A percentile compares a stretch with the other conserved stretches of the same genome.
Conservation (phyloP, 2,888 invertebrate genomes). For the Cloeon dipterum region DNA sequence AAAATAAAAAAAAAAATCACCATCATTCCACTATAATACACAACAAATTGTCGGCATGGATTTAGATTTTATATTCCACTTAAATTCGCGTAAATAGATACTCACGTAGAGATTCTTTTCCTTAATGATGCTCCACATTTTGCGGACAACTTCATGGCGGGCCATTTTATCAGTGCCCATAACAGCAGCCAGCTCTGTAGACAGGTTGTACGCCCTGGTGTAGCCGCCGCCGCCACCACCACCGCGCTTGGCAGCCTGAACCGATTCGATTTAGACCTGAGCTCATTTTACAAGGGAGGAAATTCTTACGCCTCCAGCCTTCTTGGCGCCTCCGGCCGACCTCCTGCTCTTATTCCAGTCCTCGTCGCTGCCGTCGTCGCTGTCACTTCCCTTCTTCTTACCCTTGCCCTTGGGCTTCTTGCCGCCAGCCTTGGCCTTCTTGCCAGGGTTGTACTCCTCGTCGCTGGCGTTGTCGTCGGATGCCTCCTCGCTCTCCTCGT, state of each 20-base stretch:
- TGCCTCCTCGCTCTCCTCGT: slow-evolving; percentile 14
- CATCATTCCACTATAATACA: no score
- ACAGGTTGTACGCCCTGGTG: slow-evolving; percentile 61
- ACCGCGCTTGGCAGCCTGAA: neutral
- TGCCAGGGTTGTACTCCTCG: slow-evolving; percentile 31
- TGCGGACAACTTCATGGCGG: slow-evolving; percentile 73
- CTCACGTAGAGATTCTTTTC: slow-evolving; percentile 56
- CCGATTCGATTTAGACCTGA: neutral
- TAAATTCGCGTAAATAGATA: no score
- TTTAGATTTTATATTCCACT: no score
- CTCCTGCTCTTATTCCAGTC: slow-evolving; percentile 34
- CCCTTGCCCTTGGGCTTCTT: slow-evolving; percentile 23
- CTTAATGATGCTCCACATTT: slow-evolving; percentile 75
- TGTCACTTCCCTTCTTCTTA: slow-evolving; percentile 40
- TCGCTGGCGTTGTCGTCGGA: slow-evolving; percentile 24
- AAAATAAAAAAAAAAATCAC: no score
- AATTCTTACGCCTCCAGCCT: slow-evolving; percentile 1
- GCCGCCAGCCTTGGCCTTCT: slow-evolving; percentile 22
- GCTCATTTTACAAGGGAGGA: no score
- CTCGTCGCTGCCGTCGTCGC: slow-evolving; percentile 32
- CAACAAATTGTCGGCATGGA: no score
- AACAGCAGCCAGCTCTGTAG: slow-evolving; percentile 60
- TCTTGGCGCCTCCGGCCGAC: slow-evolving; percentile 14
- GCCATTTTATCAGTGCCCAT: slow-evolving; percentile 69
- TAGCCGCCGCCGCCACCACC: slow-evolving; percentile 42